Evolutionary conservation across 2,113 vertebrate genomes (phyloP), one percentile per base, ranked within the genome.

Genomic region (Melanostigma gelatinosum): DNA sequence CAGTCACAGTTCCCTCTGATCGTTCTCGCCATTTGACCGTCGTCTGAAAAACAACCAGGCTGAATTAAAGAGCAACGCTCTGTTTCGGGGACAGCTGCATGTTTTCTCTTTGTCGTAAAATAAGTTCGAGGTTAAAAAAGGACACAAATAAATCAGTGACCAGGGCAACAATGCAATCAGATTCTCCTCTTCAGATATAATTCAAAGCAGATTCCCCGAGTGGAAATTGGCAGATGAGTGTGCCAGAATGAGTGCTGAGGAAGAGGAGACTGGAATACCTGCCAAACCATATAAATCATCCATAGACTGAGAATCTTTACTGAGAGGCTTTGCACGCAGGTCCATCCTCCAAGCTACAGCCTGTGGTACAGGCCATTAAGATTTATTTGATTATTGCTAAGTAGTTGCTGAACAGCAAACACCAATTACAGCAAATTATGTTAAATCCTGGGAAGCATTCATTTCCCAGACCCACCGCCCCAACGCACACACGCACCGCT

Each of bases 331-430:
- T 71, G 40, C 55, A 40, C 36, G 60, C 52, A 64, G 54, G 79
- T 68, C 55, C 66, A 6, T 71, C 54, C 62, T 60, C 27, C 38
- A 27, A 72, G 79, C 24, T 44, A 29, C 3, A 57, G 69, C 78
- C 78, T 42, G 27, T 0, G 1, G 72, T 85, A 57, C 20, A 69
- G 55, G 69, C 69, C 77, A 78, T 77, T 46, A 70, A 68, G 71
- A 85, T 75, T 75, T 36, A 85, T 77, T 88, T 85, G 67, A 88
- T 89, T 82, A 87, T 42, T 36, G 3, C 80, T 69, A 76, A 89
- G 75, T 75, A 79, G 68, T 55, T 71, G 75, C 77, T 68, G 18
- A 82, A 84, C 62, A 75, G 69, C 72, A 85, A 76, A 80, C 40
- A 55, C 58, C 73, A 88, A 86, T 84, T 82, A 84, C 54, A 73